Evolutionary conservation across 1,140 invertebrate genomes (phyloP).

Genomic region (Melipona quadrifasciata): DNA sequence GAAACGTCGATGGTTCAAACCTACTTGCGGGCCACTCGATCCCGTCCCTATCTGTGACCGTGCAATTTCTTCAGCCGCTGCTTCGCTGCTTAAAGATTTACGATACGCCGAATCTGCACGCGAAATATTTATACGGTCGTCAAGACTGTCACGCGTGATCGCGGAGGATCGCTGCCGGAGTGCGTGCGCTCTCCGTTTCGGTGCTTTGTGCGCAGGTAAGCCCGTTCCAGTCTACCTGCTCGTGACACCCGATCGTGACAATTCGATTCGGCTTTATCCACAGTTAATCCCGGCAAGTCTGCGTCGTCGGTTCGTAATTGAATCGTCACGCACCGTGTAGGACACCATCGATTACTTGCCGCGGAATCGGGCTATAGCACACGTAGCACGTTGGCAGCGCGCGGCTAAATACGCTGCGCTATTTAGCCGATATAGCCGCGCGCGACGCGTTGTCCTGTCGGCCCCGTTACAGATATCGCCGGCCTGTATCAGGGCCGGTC

Average conservation of each 20-base stretch:
- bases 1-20: too few species aligned
- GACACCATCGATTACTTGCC: constrained; percentile 64
- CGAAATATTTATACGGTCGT: constrained; percentile 57
- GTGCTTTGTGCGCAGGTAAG: not conserved
- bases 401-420: constrained; percentile 10
- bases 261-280: constrained; percentile 66
- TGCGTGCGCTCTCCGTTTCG: not conserved
- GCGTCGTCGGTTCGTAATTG: constrained; percentile 63
- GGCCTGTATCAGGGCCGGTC: not conserved
- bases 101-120: constrained; percentile 55
- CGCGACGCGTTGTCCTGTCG: not conserved
- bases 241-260: constrained; percentile 57
- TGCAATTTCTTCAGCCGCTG: constrained; percentile 29
- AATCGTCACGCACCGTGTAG: constrained; percentile 67
- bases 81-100: constrained; percentile 59
- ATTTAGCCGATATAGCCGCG: constrained; percentile 28
- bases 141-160: constrained; percentile 19
- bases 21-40: too few species aligned
- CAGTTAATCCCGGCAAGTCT: constrained; percentile 63
- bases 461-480: constrained; percentile 15
- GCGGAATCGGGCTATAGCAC: constrained; percentile 44
- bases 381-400: not conserved
- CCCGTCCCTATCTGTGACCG: not conserved
- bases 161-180: not conserved
- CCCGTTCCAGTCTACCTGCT: not conserved